Evolutionary conservation across 2,888 invertebrate genomes (phyloP), one percentile per base, ranked within the genome.

Genomic region (Drosophila paranaensis): DNA sequence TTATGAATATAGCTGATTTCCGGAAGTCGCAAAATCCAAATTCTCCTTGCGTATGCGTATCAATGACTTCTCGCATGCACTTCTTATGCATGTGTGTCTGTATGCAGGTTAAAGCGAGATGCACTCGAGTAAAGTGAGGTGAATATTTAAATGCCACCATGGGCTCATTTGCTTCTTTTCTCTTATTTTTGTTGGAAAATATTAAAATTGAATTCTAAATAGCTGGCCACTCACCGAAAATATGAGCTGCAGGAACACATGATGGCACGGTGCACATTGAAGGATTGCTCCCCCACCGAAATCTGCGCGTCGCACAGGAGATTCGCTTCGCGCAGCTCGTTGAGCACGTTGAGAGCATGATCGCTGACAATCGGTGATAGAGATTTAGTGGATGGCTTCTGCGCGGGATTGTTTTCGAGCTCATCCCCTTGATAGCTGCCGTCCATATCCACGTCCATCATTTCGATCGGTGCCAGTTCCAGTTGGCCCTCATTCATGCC

Each of bases 211-310:
- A 4, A 43, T 10, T 16, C 4, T 16, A 16, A 16, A 27, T 27
- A 27, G 27, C 27, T 6, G 20, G 20, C 20, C 25, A 40, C 66
- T 92, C 93, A 97, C 97, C 96, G 95, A 93, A 98, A 98, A 93
- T 98, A 98, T 45, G 96, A 95, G 91, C 98, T 98, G 93, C 97
- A 97, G 64, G 97, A 96, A 71, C 97, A 96, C 86, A 97, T 94
- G 81, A 97, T 96, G 67, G 96, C 96, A 75, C 97, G 95, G 93
- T 98, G 98, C 60, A 98, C 96, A 43, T 96, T 96, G 91, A 97
- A 97, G 60, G 95, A 95, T 70, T 96, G 97, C 92, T 97, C 97
- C 83, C 97, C 96, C 63, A 97, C 95, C 76, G 96, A 94, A 81
- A 97, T 94, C 43, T 96, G 95, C 6, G 97, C 98, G 93, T 98